Base-by-base conservation (phyloP, 2,113 vertebrate genomes). In the Odocoileus virginianus region DNA sequence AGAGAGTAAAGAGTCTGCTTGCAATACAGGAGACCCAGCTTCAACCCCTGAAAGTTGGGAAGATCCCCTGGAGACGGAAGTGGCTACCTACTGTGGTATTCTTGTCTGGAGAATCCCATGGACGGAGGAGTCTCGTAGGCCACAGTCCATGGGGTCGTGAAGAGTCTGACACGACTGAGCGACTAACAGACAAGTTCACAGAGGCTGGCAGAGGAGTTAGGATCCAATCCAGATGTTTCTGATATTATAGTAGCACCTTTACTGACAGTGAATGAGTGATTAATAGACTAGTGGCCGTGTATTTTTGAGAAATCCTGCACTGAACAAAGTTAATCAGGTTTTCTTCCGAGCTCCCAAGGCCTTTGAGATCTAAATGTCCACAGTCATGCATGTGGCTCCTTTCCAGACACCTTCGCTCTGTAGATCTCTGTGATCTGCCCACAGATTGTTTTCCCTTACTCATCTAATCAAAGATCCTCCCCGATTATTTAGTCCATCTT, bases 131-230 rank as follows among this genome's bases (percentile, higher is more conserved):
- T 7, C 40, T 43, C 36, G 0, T 14, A 23, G 40, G 40, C 40
- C 4, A 43, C 11, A 27, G 23, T 43, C 71, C 23, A 27, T 4
- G 40, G 71, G 36, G 21, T 15, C 2, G 0, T 43, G 12, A 76
- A 43, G 23, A 76, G 6, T 43, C 23, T 0, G 6, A 43, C 40
- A 76, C 0, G 3, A 3, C 40, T 43, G 21, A 76, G 23, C 11
- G 4, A 25, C 40, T 25, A 25, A 76, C 36, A 43, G 36, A 76
- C 40, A 27, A 76, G 3, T 64, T 79, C 27, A 25, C 16, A 67
- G 47, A 19, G 11, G 28, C 14, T 30, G 3, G 55, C 43, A 16
- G 52, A 47, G 36, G 47, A 60, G 11, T 76, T 40, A 36, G 50
- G 58, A 28, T 16, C 57, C 19, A 25, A 16, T 58, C 36, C 90